These are phyloP conservation scores for Clunio marinus DNA, from an alignment of 2,888 invertebrate species.

Conservation along the genomic window DNA sequence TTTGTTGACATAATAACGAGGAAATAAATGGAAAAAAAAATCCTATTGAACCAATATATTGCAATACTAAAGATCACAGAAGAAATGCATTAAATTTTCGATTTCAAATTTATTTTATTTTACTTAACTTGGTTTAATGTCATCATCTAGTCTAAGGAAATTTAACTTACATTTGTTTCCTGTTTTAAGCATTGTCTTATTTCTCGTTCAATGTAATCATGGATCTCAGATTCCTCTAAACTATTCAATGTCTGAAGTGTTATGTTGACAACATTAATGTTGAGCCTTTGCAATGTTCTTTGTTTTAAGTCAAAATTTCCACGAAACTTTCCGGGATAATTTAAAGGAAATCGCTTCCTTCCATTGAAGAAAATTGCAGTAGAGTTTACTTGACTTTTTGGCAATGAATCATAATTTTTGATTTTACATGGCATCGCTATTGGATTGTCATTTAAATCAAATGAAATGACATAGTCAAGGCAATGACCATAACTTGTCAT, in stretches of 20 bases:
- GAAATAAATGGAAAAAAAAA: too few relatives aligned
- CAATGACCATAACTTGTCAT: conserved; percentile 40
- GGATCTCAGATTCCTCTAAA: not conserved
- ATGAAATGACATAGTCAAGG: conserved; percentile 39
- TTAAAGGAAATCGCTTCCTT: not conserved
- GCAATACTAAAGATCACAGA: too few relatives aligned
- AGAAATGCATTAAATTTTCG: too few relatives aligned
- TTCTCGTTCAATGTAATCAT: conserved; percentile 6
- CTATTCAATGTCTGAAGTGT: not conserved
- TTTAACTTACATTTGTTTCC: too few relatives aligned
- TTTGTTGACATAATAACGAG: too few relatives aligned
- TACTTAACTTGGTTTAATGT: too few relatives aligned
- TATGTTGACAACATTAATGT: not conserved
- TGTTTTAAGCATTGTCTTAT: conserved; percentile 1
- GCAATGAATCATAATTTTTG: conserved; percentile 9
- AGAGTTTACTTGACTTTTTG: conserved; percentile 22
- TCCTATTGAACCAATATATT: too few relatives aligned
- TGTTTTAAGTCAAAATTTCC: not conserved
- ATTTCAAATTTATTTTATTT: too few relatives aligned
- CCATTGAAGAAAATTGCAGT: not conserved
- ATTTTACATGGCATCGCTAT: not conserved
- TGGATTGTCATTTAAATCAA: conserved; percentile 8
- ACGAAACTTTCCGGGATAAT: conserved; percentile 16
- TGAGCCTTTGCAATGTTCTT: conserved; percentile 4
- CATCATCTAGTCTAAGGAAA: too few relatives aligned